phyloP scores from a whole-genome alignment of 1,140 invertebrate genomes.

The Acromyrmex echinatior region DNA sequence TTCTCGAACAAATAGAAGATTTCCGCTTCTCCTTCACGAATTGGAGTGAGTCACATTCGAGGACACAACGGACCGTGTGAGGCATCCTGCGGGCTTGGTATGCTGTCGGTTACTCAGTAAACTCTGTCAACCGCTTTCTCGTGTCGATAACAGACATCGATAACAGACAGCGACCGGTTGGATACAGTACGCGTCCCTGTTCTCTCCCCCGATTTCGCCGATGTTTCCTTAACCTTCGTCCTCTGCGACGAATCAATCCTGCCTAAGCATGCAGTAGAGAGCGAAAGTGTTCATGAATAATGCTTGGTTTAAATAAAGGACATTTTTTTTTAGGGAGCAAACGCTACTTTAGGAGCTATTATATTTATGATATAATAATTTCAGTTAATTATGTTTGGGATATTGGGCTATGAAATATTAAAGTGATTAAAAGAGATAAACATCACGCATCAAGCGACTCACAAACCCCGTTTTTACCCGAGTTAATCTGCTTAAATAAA shows the following conservation, averaged over 20 bases:
- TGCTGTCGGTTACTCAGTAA: conserved; percentile 76
- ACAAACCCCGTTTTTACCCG: neutral
- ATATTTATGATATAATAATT: neutral
- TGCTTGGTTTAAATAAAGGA: neutral
- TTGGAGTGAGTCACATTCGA: conserved; percentile 37
- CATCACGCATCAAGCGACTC: neutral
- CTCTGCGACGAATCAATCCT: conserved; percentile 45
- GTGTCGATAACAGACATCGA: conserved; percentile 76
- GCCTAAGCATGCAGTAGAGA: neutral
- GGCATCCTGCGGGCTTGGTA: conserved; percentile 13
- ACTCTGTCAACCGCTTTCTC: conserved; percentile 76
- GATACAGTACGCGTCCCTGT: conserved; percentile 36
- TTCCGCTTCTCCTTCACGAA: conserved; percentile 31
- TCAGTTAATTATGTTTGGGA: neutral
- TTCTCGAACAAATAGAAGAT: conserved; percentile 69
- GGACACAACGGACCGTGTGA: conserved; percentile 67
- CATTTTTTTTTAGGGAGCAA: neutral
- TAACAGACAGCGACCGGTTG: conserved; percentile 41
- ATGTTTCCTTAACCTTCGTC: conserved; percentile 46
- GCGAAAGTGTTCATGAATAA: neutral
- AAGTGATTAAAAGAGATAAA: neutral
- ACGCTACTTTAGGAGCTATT: neutral
- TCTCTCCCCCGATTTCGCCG: conserved; percentile 10
- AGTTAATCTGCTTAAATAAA: neutral
- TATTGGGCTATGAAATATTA: neutral